Percentiles rank a stretch among this genome's conserved stretches.
phyloP scores from a whole-genome alignment of 1,140 invertebrate species.

The Danaus melanippus region DNA sequence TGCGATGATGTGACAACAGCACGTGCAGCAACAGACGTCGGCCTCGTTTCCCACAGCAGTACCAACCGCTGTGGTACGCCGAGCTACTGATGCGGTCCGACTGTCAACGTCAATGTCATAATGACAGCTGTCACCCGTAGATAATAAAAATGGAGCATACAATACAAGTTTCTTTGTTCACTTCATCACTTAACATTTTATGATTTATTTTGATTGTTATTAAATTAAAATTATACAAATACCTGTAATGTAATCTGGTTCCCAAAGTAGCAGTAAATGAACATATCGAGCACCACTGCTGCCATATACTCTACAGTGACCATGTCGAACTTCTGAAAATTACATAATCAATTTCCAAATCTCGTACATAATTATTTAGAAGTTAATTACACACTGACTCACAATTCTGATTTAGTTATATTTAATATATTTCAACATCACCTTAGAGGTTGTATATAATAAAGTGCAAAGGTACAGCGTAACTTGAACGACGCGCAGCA shows the following conservation, averaged over 20 bases:
- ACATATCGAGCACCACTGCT: constrained; percentile 53
- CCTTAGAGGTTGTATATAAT: constrained; percentile 42
- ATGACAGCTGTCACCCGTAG: constrained; percentile 37
- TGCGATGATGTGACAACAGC: constrained; percentile 31
- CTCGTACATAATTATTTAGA: too few species aligned
- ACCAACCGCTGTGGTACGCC: constrained; percentile 51
- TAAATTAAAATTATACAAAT: constrained; percentile 6
- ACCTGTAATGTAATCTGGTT: constrained; percentile 59
- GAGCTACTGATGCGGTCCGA: constrained; percentile 5
- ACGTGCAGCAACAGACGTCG: constrained; percentile 42
- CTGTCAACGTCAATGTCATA: too few species aligned
- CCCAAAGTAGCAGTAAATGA: constrained; percentile 55
- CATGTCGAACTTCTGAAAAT: constrained; percentile 57
- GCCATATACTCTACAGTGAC: constrained; percentile 53
- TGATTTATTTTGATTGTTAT: neutral
- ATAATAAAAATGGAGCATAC: constrained; percentile 25
- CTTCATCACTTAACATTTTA: neutral
- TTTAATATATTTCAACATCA: too few species aligned
- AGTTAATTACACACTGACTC: too few species aligned
- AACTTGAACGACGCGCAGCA: constrained; percentile 47
- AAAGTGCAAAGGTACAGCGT: constrained; percentile 56
- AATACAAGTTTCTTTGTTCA: neutral
- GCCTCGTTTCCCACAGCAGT: constrained; percentile 27
- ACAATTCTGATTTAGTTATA: too few species aligned
- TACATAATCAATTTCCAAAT: too few species aligned